Evolutionary conservation across 23 tunicate genomes (phyloP).

Genomic region (Clavelina lepadiformis): DNA sequence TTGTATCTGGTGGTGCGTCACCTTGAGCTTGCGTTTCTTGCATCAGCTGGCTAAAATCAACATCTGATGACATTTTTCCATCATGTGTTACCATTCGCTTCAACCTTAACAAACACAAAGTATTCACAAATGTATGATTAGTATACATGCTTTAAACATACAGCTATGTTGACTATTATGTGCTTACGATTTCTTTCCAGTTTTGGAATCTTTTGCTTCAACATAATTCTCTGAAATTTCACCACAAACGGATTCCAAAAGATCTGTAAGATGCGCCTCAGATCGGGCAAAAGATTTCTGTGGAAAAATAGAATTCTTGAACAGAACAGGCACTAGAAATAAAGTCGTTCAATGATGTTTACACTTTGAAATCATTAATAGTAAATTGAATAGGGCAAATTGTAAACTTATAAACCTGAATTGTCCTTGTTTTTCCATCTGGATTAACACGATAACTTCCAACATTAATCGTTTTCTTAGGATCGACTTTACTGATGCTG

Average conservation of each 20-base stretch:
- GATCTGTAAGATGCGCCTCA: conserved; percentile 56
- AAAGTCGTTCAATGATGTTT: too few relatives aligned
- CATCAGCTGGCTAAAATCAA: conserved; percentile 78
- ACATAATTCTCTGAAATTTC: conserved; percentile 82
- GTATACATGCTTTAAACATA: too few relatives aligned
- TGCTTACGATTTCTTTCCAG: conserved; percentile 50
- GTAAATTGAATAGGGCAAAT: background rate
- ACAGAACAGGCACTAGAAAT: too few relatives aligned
- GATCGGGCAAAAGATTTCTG: conserved; percentile 86
- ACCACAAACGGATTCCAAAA: conserved; percentile 73
- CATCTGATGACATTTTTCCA: conserved; percentile 87
- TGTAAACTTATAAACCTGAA: conserved; percentile 8
- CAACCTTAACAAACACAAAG: conserved; percentile 41
- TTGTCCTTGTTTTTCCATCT: conserved; percentile 84
- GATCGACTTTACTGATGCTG: conserved; percentile 70
- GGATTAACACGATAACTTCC: conserved; percentile 94
- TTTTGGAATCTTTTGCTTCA: conserved; percentile 52
- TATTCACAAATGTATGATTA: too few relatives aligned
- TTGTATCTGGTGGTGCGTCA: conserved; percentile 79
- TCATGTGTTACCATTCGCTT: conserved; percentile 96
- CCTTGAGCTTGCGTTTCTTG: conserved; percentile 41
- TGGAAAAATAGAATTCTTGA: too few relatives aligned
- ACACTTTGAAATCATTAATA: background rate
- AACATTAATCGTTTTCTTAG: conserved; percentile 88
- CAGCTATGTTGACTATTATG: too few relatives aligned